These are phyloP conservation scores for Tinea semifulvella DNA, from an alignment of 2,888 invertebrate genomes.

Conservation along the genomic window DNA sequence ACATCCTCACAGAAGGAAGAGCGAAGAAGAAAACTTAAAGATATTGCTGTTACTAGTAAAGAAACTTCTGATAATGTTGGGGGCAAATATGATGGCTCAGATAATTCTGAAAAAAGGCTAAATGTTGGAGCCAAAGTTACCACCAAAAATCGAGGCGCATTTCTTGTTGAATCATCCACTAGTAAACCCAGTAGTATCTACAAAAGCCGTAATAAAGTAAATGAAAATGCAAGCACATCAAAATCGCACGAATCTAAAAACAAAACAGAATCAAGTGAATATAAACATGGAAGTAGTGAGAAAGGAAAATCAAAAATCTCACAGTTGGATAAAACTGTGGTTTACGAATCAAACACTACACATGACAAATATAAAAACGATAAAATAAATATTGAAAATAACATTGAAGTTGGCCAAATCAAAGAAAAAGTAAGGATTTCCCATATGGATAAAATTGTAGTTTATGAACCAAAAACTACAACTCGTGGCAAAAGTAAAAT, in stretches of 20 bases:
- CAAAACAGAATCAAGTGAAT: constrained; percentile 42
- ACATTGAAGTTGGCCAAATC: no score
- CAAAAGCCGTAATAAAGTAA: constrained; percentile 18
- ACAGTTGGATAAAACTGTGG: no score
- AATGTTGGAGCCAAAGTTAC: constrained; percentile 54
- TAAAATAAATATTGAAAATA: no score
- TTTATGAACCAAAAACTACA: no score
- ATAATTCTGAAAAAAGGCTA: constrained; percentile 24
- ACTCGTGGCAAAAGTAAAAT: no score
- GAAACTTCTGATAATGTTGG: constrained; percentile 23
- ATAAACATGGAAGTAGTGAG: neutral
- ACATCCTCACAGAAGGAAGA: constrained; percentile 41
- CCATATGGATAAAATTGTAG: no score
- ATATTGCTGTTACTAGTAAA: constrained; percentile 47
- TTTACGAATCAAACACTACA: no score
- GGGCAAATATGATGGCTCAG: constrained; percentile 21
- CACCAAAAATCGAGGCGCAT: constrained; percentile 62
- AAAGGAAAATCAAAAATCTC: constrained; percentile 12
- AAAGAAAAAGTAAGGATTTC: no score
- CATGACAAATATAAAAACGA: no score
- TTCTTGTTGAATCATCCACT: constrained; percentile 49
- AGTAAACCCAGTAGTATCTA: constrained; percentile 30
- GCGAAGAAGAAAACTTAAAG: constrained; percentile 58
- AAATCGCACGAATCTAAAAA: neutral
- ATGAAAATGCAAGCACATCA: constrained; percentile 13